These are phyloP conservation scores for Dolichotis patagonum DNA, from an alignment of 2,113 vertebrate species.

Conservation along the genomic window DNA sequence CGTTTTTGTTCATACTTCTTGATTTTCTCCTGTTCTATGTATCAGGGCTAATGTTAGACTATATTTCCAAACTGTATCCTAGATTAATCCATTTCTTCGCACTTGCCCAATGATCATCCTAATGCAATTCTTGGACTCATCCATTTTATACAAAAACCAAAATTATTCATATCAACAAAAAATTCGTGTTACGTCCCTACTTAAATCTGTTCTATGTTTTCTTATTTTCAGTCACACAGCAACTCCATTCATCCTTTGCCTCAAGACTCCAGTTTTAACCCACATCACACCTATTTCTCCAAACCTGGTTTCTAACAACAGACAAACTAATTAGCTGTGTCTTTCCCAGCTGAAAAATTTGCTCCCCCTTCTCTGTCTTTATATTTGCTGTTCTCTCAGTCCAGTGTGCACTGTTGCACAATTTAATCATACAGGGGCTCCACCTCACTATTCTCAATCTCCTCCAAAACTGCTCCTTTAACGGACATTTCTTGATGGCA, in stretches of 20 bases:
- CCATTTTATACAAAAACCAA: not conserved
- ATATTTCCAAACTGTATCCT: not conserved
- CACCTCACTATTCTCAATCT: not conserved
- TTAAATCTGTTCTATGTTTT: not conserved
- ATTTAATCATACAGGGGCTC: not conserved
- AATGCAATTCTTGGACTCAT: not conserved
- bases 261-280: not conserved
- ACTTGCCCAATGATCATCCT: not conserved
- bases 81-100: accelerated
- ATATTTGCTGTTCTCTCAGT: not conserved
- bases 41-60: not conserved
- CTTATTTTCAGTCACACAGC: not conserved
- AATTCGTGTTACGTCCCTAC: not conserved
- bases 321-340: not conserved
- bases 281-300: not conserved
- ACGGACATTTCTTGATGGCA: not conserved
- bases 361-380: not conserved
- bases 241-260: not conserved
- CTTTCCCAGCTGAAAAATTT: not conserved
- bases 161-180: not conserved
- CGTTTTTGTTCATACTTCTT: not conserved
- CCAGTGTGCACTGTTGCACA: not conserved
- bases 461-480: not conserved
- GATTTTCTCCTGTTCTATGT: not conserved
- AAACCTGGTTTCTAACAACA: accelerated